These are phyloP conservation scores for Bombus confusus DNA, from an alignment of 1,140 invertebrate genomes.

Conservation along the genomic window DNA sequence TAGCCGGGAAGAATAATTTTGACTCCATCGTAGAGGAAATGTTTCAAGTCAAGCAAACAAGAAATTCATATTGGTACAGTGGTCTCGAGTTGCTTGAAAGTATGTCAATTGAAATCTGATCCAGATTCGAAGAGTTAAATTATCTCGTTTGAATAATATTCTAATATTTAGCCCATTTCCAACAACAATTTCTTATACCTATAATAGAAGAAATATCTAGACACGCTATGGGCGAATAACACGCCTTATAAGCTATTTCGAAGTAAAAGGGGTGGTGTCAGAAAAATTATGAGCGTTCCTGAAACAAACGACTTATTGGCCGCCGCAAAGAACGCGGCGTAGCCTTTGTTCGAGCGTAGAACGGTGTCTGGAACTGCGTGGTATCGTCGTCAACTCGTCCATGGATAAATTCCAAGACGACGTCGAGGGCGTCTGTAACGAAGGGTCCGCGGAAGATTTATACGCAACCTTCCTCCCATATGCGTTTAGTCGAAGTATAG, in stretches of 20 bases:
- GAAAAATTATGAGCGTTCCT: conserved; percentile 24
- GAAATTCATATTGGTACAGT: too few species aligned
- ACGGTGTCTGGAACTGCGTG: conserved; percentile 18
- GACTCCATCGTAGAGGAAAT: background rate
- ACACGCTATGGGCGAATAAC: background rate
- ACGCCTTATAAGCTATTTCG: background rate
- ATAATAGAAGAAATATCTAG: background rate
- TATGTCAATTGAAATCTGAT: too few species aligned
- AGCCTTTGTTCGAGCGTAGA: conserved; percentile 20
- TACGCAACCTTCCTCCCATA: conserved; percentile 52
- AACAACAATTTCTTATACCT: background rate
- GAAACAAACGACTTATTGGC: conserved; percentile 15
- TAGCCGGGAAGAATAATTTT: background rate
- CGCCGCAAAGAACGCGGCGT: conserved; percentile 3
- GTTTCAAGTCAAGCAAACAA: background rate
- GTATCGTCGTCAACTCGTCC: conserved; percentile 44
- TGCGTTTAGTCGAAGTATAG: conserved; percentile 25
- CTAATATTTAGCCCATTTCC: background rate
- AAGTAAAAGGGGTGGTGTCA: too few species aligned
- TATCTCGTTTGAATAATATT: too few species aligned
- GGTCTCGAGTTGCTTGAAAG: too few species aligned
- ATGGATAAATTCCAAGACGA: conserved; percentile 61
- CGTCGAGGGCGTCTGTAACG: conserved; percentile 52
- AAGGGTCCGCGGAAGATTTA: conserved; percentile 58
- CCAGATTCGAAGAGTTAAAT: too few species aligned